Base-by-base conservation (phyloP, 2,113 vertebrate species). In the Manacus vitellinus region DNA sequence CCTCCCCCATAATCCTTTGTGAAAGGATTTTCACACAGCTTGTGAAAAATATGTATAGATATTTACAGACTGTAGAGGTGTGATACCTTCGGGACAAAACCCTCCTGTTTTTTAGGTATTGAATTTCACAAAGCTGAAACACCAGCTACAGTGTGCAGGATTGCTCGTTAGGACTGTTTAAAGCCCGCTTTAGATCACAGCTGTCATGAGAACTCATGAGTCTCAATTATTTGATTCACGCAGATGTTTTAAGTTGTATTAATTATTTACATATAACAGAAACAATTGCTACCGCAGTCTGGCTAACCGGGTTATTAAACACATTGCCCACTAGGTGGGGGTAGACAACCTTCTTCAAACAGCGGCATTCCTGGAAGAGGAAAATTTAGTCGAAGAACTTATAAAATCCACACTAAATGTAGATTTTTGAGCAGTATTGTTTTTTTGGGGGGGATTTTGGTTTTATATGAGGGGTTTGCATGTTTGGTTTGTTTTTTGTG, bases 311-410 rank as follows among this genome's bases (percentile, higher is more conserved):
- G 49, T 5, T 54, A 9, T 78, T 91, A 19, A 44, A 17, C 1
- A 1, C 2, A 10, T 33, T 80, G 59, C 35, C 97, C 98, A 74
- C 98, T 98, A 98, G 98, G 91, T 98, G 98, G 98, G 61, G 88
- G 81, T 97, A 98, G 94, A 95, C 24, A 91, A 31, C 98, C 83
- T 97, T 88, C 59, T 13, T 84, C 52, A 3, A 72, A 14, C 35
- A 12, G 16, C 9, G 1, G 1, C 2, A 8, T 4, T 70, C 37
- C 18, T 5, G 35, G 5, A 2, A 18, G 6, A 7, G n/a, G 28
- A 18, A 6, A 43, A 8, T 1, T n/a, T 3, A 7, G 21, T 6
- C 10, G 0, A 18, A 30, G 44, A 4, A 20, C 13, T 8, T 8
- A 6, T 4, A 9, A 56, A 49, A 61, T 6, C 5, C 28, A 5